Percentiles rank a stretch among this genome's conserved stretches.
Conservation (phyloP, 2,888 invertebrate genomes). For the Cancer borealis region DNA sequence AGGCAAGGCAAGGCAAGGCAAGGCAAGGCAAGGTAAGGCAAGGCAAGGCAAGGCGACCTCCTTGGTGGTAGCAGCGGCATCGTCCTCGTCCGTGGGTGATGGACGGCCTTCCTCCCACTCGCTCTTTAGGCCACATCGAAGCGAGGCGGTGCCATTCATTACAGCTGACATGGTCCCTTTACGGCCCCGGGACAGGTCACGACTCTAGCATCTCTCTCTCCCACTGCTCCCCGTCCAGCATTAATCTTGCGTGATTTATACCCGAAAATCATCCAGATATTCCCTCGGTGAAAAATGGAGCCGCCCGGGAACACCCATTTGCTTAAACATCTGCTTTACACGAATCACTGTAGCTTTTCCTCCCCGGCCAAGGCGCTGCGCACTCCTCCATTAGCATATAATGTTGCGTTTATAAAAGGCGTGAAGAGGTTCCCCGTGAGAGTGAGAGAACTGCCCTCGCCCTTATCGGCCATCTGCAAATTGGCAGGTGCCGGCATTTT, state of each 20-base stretch:
- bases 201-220: conserved; percentile 30
- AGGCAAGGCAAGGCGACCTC: background rate
- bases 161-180: conserved; percentile 39
- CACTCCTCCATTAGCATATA: conserved; percentile 51
- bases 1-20: background rate
- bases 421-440: background rate
- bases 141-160: conserved; percentile 40
- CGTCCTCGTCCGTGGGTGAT: background rate
- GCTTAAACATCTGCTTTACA: conserved; percentile 51
- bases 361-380: background rate
- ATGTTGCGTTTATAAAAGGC: conserved; percentile 45
- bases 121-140: conserved; percentile 32
- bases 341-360: conserved; percentile 42
- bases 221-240: conserved; percentile 3
- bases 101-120: conserved; percentile 29
- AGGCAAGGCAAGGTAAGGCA: background rate
- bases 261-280: conserved; percentile 53
- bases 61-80: background rate
- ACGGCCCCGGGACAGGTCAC: conserved; percentile 25
- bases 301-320: conserved; percentile 52
- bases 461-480: conserved; percentile 63
- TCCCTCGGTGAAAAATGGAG: conserved; percentile 41
- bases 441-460: conserved; percentile 29
- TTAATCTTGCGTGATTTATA: conserved; percentile 51
- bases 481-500: conserved; percentile 56